A percentile compares a stretch with the other conserved stretches of the same genome.
Evolutionary conservation across 2,888 invertebrate genomes (phyloP).

Genomic region (Synergus umbraculus): DNA sequence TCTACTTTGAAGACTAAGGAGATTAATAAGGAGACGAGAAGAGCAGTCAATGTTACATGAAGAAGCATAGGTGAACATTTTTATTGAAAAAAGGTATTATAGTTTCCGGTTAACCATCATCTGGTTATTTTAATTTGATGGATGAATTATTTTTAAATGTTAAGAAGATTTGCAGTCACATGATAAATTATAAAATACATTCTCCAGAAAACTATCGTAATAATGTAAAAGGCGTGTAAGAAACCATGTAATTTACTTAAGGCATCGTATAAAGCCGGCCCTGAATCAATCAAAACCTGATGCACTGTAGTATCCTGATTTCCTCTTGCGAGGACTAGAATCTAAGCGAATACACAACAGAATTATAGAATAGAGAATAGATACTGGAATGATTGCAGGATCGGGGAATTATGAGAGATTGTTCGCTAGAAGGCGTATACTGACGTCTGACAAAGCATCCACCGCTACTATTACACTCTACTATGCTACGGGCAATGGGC

Average conservation of each 20-base stretch:
- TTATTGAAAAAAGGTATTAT: no score
- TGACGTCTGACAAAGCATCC: background rate
- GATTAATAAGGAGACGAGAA: background rate
- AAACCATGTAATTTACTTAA: background rate
- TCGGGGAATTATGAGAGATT: constrained; percentile 5
- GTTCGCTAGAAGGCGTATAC: constrained; percentile 2
- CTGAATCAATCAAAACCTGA: background rate
- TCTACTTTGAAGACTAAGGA: background rate
- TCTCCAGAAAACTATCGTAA: background rate
- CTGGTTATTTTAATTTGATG: no score
- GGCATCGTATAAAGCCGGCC: background rate
- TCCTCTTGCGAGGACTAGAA: background rate
- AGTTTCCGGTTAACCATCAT: no score
- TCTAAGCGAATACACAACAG: background rate
- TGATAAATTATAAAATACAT: background rate
- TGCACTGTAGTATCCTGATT: background rate
- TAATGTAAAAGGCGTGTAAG: background rate
- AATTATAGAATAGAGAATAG: constrained; percentile 2
- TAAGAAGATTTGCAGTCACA: background rate
- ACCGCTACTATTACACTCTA: background rate
- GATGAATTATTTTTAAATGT: no score
- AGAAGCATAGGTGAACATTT: no score
- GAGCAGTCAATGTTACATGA: background rate
- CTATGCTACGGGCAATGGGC: background rate
- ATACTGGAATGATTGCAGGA: constrained; percentile 10